Conservation (phyloP, 2,797 vertebrate genomes). For the Amblyopsis hoosieri region DNA sequence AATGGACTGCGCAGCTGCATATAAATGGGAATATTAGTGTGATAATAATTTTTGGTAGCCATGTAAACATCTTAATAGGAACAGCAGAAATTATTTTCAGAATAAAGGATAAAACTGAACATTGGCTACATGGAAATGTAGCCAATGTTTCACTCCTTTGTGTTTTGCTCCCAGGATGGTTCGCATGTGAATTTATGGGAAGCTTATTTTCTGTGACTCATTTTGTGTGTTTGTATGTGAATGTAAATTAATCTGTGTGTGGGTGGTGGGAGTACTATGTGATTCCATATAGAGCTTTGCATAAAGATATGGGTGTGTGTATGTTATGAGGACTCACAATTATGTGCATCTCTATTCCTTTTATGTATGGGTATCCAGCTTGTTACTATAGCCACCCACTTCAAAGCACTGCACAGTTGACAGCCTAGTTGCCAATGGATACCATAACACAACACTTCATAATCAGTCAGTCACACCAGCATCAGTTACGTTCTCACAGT, state of each 20-base stretch:
- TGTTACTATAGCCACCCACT: constrained; percentile 41
- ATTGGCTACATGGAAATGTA: no score
- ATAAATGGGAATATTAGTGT: no score
- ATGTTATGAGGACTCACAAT: not conserved
- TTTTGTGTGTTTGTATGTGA: not conserved
- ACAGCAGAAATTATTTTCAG: no score
- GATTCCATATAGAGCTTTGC: not conserved
- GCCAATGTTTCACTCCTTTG: no score
- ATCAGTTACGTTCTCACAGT: constrained; percentile 13
- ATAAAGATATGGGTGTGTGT: not conserved
- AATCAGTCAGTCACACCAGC: constrained; percentile 27
- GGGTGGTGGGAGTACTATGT: not conserved
- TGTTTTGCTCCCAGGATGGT: no score
- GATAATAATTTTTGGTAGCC: no score
- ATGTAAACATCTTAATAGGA: no score
- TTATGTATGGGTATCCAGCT: constrained; percentile 40
- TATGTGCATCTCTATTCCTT: constrained; percentile 22
- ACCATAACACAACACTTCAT: constrained; percentile 36
- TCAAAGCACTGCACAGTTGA: constrained; percentile 39
- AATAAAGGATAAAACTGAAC: no score
- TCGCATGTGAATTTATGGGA: no score
- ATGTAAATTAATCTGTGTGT: not conserved
- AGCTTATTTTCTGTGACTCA: no score
- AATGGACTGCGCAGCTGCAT: no score
- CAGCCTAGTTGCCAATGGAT: constrained; percentile 50